phyloP scores from a whole-genome alignment of 2,113 vertebrate species.

The Pseudois nayaur region DNA sequence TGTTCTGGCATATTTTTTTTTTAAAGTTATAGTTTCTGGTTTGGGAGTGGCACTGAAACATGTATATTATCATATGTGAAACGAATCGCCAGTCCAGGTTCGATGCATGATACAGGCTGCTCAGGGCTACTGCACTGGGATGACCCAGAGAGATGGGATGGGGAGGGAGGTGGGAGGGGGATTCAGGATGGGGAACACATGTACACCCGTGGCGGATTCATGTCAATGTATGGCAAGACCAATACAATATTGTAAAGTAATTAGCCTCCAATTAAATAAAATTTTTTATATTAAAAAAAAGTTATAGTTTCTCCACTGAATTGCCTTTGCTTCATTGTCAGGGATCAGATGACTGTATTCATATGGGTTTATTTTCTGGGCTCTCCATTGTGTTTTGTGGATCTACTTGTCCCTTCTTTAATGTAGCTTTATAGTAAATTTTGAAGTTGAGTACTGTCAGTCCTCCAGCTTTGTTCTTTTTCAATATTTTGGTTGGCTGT shows the following conservation, averaged over 20 bases:
- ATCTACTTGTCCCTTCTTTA: neutral
- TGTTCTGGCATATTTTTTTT: neutral
- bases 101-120: no score
- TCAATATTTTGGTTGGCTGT: neutral
- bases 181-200: neutral
- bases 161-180: neutral
- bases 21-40: neutral
- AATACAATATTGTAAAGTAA: neutral
- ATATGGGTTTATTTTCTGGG: neutral
- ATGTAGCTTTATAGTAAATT: neutral
- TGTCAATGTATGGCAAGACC: neutral
- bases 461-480: neutral
- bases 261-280: neutral
- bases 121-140: no score
- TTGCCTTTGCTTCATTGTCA: neutral
- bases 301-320: neutral
- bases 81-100: no score
- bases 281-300: neutral
- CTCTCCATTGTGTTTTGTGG: neutral
- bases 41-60: no score
- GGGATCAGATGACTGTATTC: neutral
- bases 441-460: neutral
- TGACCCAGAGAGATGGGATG: no score
- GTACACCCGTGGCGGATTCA: no score
- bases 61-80: no score